These are phyloP conservation scores for Porites rus DNA, from an alignment of 92 coral and sea anemone genomes.

Conservation along the genomic window DNA sequence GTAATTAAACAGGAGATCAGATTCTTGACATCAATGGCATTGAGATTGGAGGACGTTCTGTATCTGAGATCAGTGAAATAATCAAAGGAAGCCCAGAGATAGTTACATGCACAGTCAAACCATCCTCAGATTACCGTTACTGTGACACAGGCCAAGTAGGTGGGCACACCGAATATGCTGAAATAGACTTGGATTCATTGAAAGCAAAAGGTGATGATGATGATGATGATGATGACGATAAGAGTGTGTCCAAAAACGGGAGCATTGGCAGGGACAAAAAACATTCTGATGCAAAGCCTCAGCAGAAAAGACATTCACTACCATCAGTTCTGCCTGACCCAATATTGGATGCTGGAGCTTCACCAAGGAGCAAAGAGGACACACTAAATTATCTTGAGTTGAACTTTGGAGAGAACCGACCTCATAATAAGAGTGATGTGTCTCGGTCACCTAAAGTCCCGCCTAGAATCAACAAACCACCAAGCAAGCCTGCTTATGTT, in stretches of 20 bases:
- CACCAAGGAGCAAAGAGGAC: constrained; percentile 6
- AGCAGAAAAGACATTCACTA: constrained; percentile 55
- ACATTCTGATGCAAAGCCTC: constrained; percentile 9
- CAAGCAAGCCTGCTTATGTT: constrained; percentile 65
- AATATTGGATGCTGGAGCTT: background rate
- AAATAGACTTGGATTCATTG: constrained; percentile 81
- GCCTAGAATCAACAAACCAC: constrained; percentile 17
- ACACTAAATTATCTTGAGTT: constrained; percentile 64
- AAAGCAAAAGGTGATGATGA: constrained; percentile 53
- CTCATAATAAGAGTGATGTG: constrained; percentile 67
- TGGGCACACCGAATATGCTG: constrained; percentile 85
- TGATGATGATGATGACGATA: constrained; percentile 41
- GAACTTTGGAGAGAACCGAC: constrained; percentile 58
- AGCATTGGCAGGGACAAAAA: constrained; percentile 23
- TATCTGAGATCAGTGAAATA: constrained; percentile 90
- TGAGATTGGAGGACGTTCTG: constrained; percentile 79
- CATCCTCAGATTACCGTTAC: constrained; percentile 82
- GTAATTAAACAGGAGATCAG: constrained; percentile 81
- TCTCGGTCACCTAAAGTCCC: constrained; percentile 46
- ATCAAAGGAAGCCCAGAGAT: constrained; percentile 84
- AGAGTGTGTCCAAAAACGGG: constrained; percentile 19
- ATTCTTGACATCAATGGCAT: constrained; percentile 93
- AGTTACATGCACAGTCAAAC: constrained; percentile 93
- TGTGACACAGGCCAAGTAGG: constrained; percentile 70
- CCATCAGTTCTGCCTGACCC: constrained; percentile 35